Percentiles rank a stretch among this genome's conserved stretches.
These are phyloP conservation scores for Philypnodon macrostomus DNA, from an alignment of 2,797 vertebrate species.

Conservation along the genomic window DNA sequence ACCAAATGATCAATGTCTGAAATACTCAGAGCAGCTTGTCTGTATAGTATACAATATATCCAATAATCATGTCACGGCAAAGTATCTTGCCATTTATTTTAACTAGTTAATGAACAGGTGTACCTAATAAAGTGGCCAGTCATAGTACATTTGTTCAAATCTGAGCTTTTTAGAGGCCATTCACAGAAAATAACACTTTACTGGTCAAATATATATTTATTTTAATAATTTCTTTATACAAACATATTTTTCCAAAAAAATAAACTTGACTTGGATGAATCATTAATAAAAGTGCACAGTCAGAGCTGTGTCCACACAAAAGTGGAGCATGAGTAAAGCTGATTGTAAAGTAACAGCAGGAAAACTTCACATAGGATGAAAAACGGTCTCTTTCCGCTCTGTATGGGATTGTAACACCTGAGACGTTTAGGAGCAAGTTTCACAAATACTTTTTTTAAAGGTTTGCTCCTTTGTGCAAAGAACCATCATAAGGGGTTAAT, in stretches of 20 bases:
- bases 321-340: constrained; percentile 65
- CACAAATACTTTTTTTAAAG: constrained; percentile 22
- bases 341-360: constrained; percentile 37
- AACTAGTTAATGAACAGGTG: too few relatives aligned
- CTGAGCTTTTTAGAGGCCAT: too few relatives aligned
- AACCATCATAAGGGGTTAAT: constrained; percentile 40
- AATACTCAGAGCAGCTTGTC: too few relatives aligned
- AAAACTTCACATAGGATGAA: constrained; percentile 35
- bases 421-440: constrained; percentile 49
- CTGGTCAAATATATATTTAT: constrained; percentile 76
- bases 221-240: constrained; percentile 66
- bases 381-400: constrained; percentile 36
- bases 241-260: constrained; percentile 63
- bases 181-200: too few relatives aligned
- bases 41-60: too few relatives aligned
- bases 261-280: constrained; percentile 57
- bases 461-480: constrained; percentile 54
- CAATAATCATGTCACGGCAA: too few relatives aligned
- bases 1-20: too few relatives aligned
- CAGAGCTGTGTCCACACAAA: constrained; percentile 40
- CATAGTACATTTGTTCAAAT: too few relatives aligned
- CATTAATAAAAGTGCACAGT: constrained; percentile 57
- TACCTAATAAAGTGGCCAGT: too few relatives aligned
- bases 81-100: too few relatives aligned
- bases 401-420: constrained; percentile 57